Evolutionary conservation across 2,113 vertebrate species (phyloP).

Genomic region (Epinephelus fuscoguttatus): DNA sequence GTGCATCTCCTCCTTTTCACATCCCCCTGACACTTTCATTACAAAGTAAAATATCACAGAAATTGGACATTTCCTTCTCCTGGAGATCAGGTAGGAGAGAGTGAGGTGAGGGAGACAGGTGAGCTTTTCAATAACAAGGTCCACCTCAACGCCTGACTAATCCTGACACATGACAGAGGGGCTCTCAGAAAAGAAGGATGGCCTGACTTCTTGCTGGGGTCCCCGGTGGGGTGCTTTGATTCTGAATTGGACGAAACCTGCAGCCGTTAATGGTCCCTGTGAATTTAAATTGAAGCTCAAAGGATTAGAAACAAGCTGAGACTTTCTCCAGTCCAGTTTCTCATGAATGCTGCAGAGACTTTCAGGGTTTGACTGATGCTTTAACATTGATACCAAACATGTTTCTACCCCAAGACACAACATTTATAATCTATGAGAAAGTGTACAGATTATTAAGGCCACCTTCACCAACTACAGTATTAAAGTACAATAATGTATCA

Average conservation of each 20-base stretch:
- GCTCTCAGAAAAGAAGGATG: conserved; percentile 45
- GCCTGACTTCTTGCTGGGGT: not conserved
- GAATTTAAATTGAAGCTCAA: conserved; percentile 64
- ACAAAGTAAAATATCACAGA: conserved; percentile 74
- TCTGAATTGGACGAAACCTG: conserved; percentile 36
- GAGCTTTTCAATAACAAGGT: conserved; percentile 67
- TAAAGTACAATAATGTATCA: too few relatives aligned
- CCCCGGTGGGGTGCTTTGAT: not conserved
- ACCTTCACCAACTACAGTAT: too few relatives aligned
- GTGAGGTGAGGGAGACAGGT: conserved; percentile 41
- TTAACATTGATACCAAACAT: too few relatives aligned
- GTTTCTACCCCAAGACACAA: not conserved
- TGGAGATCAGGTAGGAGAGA: conserved; percentile 48
- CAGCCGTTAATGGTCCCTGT: conserved; percentile 38
- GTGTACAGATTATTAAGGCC: too few relatives aligned
- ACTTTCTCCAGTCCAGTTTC: conserved; percentile 14
- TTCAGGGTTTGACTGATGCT: not conserved
- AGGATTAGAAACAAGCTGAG: conserved; percentile 46
- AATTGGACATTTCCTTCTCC: conserved; percentile 62
- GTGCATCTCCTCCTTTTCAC: conserved; percentile 52
- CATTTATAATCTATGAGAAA: not conserved
- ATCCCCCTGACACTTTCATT: conserved; percentile 71
- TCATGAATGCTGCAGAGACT: not conserved
- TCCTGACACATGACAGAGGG: conserved; percentile 63
- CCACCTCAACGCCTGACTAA: conserved; percentile 49